phyloP scores from a whole-genome alignment of 1,140 invertebrate species.

The Drosophila melanica region DNA sequence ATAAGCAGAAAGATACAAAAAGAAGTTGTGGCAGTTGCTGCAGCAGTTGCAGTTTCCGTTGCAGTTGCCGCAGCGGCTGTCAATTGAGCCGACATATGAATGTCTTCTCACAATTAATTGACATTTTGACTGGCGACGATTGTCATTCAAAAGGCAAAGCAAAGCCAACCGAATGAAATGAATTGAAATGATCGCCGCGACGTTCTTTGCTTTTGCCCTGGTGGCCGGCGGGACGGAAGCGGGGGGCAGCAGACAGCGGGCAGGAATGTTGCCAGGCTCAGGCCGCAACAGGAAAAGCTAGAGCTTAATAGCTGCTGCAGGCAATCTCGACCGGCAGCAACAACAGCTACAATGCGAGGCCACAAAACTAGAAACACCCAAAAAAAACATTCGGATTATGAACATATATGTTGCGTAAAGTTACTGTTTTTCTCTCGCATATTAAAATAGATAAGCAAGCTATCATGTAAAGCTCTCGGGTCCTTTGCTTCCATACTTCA shows the following conservation, averaged over 20 bases:
- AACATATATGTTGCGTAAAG: no score
- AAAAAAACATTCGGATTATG: not conserved
- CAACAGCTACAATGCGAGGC: not conserved
- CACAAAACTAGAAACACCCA: conserved; percentile 2
- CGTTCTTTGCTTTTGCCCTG: not conserved
- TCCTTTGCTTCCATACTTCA: no score
- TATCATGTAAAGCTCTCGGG: no score
- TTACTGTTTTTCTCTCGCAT: no score
- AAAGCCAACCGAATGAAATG: conserved; percentile 26
- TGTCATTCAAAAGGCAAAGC: conserved; percentile 71
- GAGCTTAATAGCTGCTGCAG: conserved; percentile 6
- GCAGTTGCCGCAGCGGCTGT: conserved; percentile 31
- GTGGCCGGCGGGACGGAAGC: not conserved
- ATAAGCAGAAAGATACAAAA: conserved; percentile 1
- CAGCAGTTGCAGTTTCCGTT: conserved; percentile 31
- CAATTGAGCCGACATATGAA: conserved; percentile 59
- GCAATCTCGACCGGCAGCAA: not conserved
- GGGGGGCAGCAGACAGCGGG: not conserved
- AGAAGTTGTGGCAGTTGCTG: conserved; percentile 25
- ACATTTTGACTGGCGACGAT: conserved; percentile 76
- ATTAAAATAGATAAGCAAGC: no score
- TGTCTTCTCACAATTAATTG: conserved; percentile 79
- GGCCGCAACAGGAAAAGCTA: conserved; percentile 5
- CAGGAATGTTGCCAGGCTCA: not conserved
- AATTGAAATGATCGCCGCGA: conserved; percentile 9